These are phyloP conservation scores for Platichthys flesus DNA, from an alignment of 2,113 vertebrate genomes.

Conservation along the genomic window DNA sequence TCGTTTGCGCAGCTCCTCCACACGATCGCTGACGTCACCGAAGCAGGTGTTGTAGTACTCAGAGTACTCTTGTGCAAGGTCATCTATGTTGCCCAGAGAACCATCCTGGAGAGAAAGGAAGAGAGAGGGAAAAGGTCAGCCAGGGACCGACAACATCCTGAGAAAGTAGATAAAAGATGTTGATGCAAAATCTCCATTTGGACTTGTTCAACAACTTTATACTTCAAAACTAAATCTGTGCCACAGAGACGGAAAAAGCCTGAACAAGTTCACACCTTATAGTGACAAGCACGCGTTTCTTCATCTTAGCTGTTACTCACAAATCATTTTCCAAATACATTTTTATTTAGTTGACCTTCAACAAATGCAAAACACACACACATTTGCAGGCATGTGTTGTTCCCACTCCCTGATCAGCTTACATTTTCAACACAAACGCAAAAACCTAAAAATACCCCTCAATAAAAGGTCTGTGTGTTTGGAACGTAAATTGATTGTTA, in stretches of 20 bases:
- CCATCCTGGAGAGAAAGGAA: conserved; percentile 87
- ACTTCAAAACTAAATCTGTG: not conserved
- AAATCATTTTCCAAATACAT: not conserved
- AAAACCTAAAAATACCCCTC: conserved; percentile 16
- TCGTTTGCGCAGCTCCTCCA: conserved; percentile 96
- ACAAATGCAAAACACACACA: too few relatives aligned
- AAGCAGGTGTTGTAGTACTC: conserved; percentile 98
- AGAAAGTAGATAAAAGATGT: conserved; percentile 2
- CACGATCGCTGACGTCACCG: conserved; percentile 93
- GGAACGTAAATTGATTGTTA: conserved; percentile 31
- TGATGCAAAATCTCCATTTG: not conserved
- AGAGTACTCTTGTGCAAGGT: conserved; percentile 95
- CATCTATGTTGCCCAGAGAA: conserved; percentile 97
- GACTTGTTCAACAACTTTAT: not conserved
- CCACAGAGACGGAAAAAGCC: not conserved
- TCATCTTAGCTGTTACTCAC: too few relatives aligned
- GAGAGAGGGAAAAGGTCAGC: conserved; percentile 16
- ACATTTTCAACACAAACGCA: conserved; percentile 13
- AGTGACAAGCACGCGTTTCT: not conserved
- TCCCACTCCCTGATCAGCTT: not conserved
- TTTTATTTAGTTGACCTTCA: too few relatives aligned
- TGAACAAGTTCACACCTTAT: not conserved
- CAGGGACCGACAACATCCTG: not conserved
- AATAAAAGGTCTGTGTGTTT: conserved; percentile 29
- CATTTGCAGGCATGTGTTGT: not conserved